Percentiles rank a stretch among this genome's conserved stretches.
Evolutionary conservation across 2,888 invertebrate genomes (phyloP).

Genomic region (Sipha maydis): DNA sequence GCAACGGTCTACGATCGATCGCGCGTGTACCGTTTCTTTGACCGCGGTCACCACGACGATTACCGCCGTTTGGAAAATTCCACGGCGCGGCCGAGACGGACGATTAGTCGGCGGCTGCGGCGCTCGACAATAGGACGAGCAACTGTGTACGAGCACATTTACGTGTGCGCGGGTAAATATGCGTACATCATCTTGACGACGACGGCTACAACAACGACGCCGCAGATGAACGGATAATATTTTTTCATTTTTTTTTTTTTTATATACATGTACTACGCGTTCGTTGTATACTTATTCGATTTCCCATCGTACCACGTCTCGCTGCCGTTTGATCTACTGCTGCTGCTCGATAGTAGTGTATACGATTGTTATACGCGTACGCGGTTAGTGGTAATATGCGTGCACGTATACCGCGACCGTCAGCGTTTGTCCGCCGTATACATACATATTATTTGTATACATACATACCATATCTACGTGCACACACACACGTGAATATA

Average conservation of each 20-base stretch:
- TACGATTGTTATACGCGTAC: not conserved
- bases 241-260: not conserved
- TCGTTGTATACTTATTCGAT: not conserved
- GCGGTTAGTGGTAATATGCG: not conserved
- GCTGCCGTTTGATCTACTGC: slow-evolving; percentile 2
- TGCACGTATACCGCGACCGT: not conserved
- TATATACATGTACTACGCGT: not conserved
- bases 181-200: slow-evolving; percentile 16
- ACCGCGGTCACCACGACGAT: not conserved
- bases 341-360: not conserved
- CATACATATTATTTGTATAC: too few relatives aligned
- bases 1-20: too few relatives aligned
- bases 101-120: slow-evolving; percentile 2
- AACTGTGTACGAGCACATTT: not conserved
- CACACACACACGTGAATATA: not conserved
- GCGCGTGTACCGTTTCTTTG: too few relatives aligned
- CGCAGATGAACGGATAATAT: slow-evolving; percentile 33
- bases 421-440: not conserved
- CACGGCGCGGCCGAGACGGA: not conserved
- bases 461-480: not conserved
- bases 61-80: slow-evolving; percentile 26
- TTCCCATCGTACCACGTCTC: slow-evolving; percentile 26
- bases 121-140: not conserved
- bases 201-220: slow-evolving; percentile 9
- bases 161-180: not conserved